Conservation (phyloP, 2,113 vertebrate species). For the Echinops telfairi region DNA sequence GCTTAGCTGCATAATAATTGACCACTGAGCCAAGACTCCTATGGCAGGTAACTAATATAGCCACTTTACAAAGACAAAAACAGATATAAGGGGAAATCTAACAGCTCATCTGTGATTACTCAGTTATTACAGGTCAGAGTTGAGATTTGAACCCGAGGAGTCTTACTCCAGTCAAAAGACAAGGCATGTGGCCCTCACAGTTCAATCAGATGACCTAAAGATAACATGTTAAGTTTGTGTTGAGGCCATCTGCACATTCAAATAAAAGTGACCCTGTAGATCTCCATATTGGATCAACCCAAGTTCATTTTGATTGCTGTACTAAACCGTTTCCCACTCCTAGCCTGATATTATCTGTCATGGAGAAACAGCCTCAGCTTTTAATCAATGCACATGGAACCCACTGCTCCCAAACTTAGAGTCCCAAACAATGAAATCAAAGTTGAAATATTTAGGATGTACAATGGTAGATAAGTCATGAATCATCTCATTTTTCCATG, state of each 20-base stretch:
- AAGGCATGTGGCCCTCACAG: neutral
- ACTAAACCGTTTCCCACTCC: neutral
- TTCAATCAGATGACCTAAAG: neutral
- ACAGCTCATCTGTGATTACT: too few species aligned
- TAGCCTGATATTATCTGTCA: neutral
- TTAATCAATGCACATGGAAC: neutral
- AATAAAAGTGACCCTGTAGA: neutral
- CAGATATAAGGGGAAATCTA: neutral
- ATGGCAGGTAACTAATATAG: neutral
- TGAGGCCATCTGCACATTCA: neutral
- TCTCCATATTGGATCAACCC: neutral
- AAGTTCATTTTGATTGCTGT: neutral
- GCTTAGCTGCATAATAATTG: too few species aligned
- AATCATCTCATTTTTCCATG: neutral
- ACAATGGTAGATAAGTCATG: neutral
- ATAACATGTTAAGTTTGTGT: neutral
- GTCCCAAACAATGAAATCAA: too few species aligned
- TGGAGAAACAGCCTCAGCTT: neutral
- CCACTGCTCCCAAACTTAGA: neutral
- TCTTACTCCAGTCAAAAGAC: neutral
- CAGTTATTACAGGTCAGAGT: neutral
- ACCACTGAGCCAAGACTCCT: too few species aligned
- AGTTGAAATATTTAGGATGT: neutral
- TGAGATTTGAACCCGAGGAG: neutral
- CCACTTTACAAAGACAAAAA: constrained; percentile 6